Base-by-base conservation (phyloP, 2,113 vertebrate species). In the Prinia subflava region DNA sequence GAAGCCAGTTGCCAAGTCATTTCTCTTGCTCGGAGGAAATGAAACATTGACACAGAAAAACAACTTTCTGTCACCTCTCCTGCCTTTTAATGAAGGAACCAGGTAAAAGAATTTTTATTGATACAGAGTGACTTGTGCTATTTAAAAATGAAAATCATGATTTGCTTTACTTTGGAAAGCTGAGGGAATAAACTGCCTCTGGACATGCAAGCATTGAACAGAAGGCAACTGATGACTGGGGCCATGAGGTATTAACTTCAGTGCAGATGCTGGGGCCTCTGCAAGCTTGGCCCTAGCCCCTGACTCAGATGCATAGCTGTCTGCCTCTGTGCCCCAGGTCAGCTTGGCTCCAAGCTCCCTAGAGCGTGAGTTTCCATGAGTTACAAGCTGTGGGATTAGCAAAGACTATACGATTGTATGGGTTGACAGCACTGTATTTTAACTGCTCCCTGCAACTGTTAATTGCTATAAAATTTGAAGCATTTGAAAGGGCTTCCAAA, bases 251-350 rank as follows among this genome's bases (percentile, higher is more conserved):
- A 77, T 30, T 73, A 95, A 91, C 44, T 16, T 47, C 37, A 65
- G 64, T 73, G 90, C 50, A 90, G 89, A 68, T 3, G 4, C 35
- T 5, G 71, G 78, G 87, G 90, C 15, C 18, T 92, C 35, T 90
- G 55, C 73, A 75, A 68, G 64, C 73, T 95, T 35, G 47, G 62
- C 71, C 49, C 9, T 63, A 92, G 91, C 81, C 75, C 73, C 85
- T 94, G 88, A 83, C 64, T 91, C 37, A 49, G 11, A 80, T 76
- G 88, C 88, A 62, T 68, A 95, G 81, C 55, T 94, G 62, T 49
- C 57, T 96, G 83, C 85, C 78, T 95, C 76, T 7, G 5, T 92
- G 91, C 87, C 89, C 87, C 81, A 94, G 91, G 92, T 97, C 96
- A 97, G 33, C 87, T 97, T 94, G 90, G 76, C 76, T 93, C 73